A percentile compares a stretch with the other conserved stretches of the same genome.
phyloP scores from a whole-genome alignment of 1,140 invertebrate species.

The Drosophila trapezifrons region DNA sequence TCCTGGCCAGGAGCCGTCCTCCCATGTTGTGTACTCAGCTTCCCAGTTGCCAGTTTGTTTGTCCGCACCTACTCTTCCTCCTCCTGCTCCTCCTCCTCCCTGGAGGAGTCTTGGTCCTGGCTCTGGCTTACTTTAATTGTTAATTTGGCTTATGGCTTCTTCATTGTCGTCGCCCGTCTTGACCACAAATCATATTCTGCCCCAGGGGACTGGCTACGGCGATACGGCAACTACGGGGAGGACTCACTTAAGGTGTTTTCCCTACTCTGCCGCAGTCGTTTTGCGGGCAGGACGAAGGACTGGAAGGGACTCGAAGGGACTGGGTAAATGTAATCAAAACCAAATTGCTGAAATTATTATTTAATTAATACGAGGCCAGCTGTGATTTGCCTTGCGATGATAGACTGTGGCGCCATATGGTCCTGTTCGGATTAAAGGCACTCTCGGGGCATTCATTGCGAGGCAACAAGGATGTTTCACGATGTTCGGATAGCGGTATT shows the following conservation, averaged over 20 bases:
- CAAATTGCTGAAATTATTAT: constrained; percentile 74
- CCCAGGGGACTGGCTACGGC: constrained; percentile 14
- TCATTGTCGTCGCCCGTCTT: constrained; percentile 50
- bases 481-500: background rate
- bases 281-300: constrained; percentile 36
- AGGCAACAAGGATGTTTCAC: too few species aligned
- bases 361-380: constrained; percentile 64
- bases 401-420: constrained; percentile 36
- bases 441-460: background rate
- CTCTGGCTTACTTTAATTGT: constrained; percentile 70
- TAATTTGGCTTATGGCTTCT: constrained; percentile 76
- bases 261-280: constrained; percentile 49
- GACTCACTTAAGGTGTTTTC: constrained; percentile 45
- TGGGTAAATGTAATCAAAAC: constrained; percentile 57
- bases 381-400: constrained; percentile 30
- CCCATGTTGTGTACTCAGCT: constrained; percentile 2
- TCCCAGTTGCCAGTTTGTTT: constrained; percentile 41
- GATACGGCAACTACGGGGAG: constrained; percentile 10
- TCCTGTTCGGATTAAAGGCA: background rate
- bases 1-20: background rate
- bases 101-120: too few species aligned
- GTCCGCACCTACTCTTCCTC: constrained; percentile 10
- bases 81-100: background rate
- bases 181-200: constrained; percentile 70
- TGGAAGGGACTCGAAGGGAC: background rate